A percentile compares a stretch with the other conserved stretches of the same genome.
Evolutionary conservation across 2,888 invertebrate genomes (phyloP).

Genomic region (Parasteatoda lunata): DNA sequence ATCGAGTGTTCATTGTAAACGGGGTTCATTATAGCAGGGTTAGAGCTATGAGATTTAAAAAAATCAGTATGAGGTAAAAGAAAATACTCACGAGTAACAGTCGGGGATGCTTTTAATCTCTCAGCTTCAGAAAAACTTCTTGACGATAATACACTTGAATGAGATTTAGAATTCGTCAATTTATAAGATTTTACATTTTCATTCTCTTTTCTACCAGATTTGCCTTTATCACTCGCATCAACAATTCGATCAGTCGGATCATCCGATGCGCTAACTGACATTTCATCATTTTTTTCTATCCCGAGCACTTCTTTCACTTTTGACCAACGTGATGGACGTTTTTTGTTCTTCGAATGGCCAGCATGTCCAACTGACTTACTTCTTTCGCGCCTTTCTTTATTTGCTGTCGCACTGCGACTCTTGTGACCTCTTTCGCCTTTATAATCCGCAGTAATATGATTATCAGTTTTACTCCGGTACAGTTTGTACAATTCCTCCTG

Average conservation of each 20-base stretch:
- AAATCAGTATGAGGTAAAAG: too few relatives aligned
- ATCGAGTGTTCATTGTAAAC: too few relatives aligned
- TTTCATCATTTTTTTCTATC: slow-evolving; percentile 73
- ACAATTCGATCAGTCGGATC: slow-evolving; percentile 4
- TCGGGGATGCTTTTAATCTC: slow-evolving; percentile 17
- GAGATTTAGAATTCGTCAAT: slow-evolving; percentile 41
- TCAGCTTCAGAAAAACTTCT: slow-evolving; percentile 62
- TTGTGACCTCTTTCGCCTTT: slow-evolving; percentile 47
- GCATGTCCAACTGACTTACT: slow-evolving; percentile 83
- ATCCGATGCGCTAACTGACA: slow-evolving; percentile 26
- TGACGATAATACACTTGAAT: slow-evolving; percentile 56
- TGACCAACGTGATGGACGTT: slow-evolving; percentile 84
- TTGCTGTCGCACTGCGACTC: slow-evolving; percentile 51
- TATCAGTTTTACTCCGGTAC: slow-evolving; percentile 58
- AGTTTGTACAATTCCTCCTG: slow-evolving; percentile 28
- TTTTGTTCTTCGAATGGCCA: slow-evolving; percentile 74
- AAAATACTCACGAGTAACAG: slow-evolving; percentile 31
- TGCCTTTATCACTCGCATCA: slow-evolving; percentile 17
- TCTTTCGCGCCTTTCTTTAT: slow-evolving; percentile 76
- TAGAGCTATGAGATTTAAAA: too few relatives aligned
- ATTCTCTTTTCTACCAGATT: slow-evolving; percentile 17
- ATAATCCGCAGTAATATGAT: slow-evolving; percentile 38
- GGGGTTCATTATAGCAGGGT: too few relatives aligned
- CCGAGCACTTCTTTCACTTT: slow-evolving; percentile 91
- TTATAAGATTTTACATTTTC: slow-evolving; percentile 45